Evolutionary conservation across 2,888 invertebrate species (phyloP), one percentile per base, ranked within the genome.

Genomic region (Drosophila ustulata): DNA sequence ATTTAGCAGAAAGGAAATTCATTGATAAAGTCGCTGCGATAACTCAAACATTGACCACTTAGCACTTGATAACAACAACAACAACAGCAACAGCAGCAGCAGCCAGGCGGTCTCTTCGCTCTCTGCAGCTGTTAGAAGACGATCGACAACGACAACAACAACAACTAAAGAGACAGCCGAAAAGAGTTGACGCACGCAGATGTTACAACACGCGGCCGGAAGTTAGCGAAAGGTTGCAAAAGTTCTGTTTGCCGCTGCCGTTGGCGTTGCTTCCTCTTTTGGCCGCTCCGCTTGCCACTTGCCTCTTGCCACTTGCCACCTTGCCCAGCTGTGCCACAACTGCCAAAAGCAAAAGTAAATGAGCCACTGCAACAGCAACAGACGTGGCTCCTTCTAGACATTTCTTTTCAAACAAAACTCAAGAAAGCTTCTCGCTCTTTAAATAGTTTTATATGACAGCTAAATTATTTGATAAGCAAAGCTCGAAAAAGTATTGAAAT

Each of bases 151-250:
- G 58, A 34, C 18, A 18, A 18, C 18, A 39, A 39, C 37, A 51
- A 43, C n/a, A 18, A 18, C 18, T 18, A 8, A 37, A 47, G 34
- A 18, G 11, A 34, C 30, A 32, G 55, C 56, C 46, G 43, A 7
- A 25, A 43, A 55, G 51, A 56, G 74, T 58, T 56, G 63, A 52
- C 39, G 57, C 68, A 70, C 82, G 88, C 84, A 88, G 88, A 85
- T 84, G 84, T 82, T 85, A 82, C 84, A 84, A 85, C 88, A 71
- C 78, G 62, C 71, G 70, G 68, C 82, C 83, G 83, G 83, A 84
- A 84, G 83, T 84, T 85, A 85, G 88, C 85, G 83, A 84, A 84
- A 87, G 82, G 85, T 87, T 84, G 69, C 73, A 62, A 76, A 76
- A 77, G 51, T 68, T 62, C 64, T 63, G 28, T 18, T 18, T 18